Base-by-base conservation (phyloP, 2,797 vertebrate genomes). In the Chloroceryle inda region DNA sequence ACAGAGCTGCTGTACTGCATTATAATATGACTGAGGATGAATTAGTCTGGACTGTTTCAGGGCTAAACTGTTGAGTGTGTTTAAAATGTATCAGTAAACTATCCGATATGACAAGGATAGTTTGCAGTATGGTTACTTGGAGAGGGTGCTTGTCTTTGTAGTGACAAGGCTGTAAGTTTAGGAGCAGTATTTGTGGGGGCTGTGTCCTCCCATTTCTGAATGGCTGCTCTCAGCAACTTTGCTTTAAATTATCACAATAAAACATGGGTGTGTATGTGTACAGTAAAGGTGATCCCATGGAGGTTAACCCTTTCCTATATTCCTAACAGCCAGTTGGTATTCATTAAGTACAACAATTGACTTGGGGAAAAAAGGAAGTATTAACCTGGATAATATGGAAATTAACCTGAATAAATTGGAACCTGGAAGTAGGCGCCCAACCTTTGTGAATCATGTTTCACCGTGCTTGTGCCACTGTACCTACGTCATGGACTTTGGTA, bases 401-500 rank as follows among this genome's bases (percentile, higher is more conserved):
- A 37, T 37, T 37, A 37, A 37, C 37, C 37, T 37, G 37, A 47
- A 17, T 13, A 27, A 22, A 16, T 24, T 69, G 45, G 53, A 72
- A 84, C 63, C 10, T 47, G 18, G 26, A 58, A 61, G 40, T n/a
- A 92, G 67, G 37, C 89, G 59, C 74, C 49, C 61, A 81, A 3
- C 49, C 77, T 90, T 56, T 86, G 50, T 93, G 88, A 96, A 73
- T 93, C 56, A 52, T 72, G 13, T 91, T 91, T 86, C 63, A 45
- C 18, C 10, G 21, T 1, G 10, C 17, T 59, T 73, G 31, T 88
- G 53, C 80, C 45, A 31, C 82, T 78, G 24, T 72, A 63, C 76
- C 74, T 63, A 10, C 56, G 67, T 22, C 13, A 13, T 66, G 90
- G 88, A 96, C 91, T 94, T 97, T 87, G 93, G 73, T 64, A 88